These are phyloP conservation scores for Lineus longissimus DNA, from an alignment of 1,140 invertebrate species.

Conservation along the genomic window DNA sequence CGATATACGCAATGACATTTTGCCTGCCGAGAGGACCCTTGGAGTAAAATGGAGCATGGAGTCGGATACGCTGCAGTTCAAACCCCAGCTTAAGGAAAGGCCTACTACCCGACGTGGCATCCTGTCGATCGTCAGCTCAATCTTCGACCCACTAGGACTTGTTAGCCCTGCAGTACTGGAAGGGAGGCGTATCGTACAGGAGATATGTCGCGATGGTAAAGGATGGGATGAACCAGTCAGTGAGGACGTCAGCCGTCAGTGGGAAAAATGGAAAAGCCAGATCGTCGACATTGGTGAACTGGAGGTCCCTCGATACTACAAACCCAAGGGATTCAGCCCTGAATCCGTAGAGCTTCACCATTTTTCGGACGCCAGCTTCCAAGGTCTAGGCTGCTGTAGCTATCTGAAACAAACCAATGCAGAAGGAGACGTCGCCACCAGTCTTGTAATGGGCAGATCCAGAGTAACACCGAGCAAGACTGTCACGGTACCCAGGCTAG, in stretches of 20 bases:
- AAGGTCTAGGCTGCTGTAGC: constrained; percentile 25
- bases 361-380: constrained; percentile 27
- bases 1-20: constrained; percentile 19
- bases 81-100: constrained; percentile 15
- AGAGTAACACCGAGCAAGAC: constrained; percentile 20
- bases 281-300: constrained; percentile 9
- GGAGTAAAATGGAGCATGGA: constrained; percentile 30
- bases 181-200: constrained; percentile 25
- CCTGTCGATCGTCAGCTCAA: constrained; percentile 24
- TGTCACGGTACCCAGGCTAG: constrained; percentile 20
- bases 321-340: constrained; percentile 18
- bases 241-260: neutral
- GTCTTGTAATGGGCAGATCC: constrained; percentile 22
- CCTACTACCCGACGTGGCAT: constrained; percentile 23
- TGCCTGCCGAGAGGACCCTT: constrained; percentile 25
- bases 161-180: constrained; percentile 22
- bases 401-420: constrained; percentile 18
- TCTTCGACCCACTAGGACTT: constrained; percentile 31
- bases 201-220: constrained; percentile 19
- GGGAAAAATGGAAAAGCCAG: constrained; percentile 17
- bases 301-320: constrained; percentile 12
- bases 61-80: constrained; percentile 25
- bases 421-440: constrained; percentile 11
- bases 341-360: constrained; percentile 17
- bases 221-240: constrained; percentile 21